Evolutionary conservation across 2,797 vertebrate genomes (phyloP).

Genomic region (Chloroceryle inda): DNA sequence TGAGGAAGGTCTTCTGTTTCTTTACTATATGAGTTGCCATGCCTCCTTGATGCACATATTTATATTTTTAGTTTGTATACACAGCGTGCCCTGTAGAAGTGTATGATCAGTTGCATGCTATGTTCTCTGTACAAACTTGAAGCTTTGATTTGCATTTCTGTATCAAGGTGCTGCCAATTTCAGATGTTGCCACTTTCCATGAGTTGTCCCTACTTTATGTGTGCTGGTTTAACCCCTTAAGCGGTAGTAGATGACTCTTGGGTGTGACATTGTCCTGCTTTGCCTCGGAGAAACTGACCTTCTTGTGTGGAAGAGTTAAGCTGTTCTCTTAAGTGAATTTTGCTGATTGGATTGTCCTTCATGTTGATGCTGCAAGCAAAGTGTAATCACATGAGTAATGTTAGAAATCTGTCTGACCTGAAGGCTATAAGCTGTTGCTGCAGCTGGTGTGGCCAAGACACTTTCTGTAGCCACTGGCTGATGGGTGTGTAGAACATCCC

Average conservation of each 20-base stretch:
- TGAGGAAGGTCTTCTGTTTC: background rate
- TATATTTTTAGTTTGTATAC: no score
- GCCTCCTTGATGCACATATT: background rate
- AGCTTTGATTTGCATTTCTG: background rate
- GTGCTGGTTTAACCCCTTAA: background rate
- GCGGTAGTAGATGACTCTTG: background rate
- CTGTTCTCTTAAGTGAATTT: background rate
- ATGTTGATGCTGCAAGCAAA: background rate
- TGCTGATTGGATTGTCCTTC: conserved; percentile 28
- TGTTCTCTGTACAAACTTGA: background rate
- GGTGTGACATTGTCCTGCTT: fast-evolving
- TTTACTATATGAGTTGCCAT: fast-evolving
- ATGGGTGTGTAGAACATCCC: background rate
- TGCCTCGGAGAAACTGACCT: background rate
- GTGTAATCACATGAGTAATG: background rate
- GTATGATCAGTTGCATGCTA: background rate
- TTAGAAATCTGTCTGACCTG: background rate
- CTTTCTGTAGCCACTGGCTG: background rate
- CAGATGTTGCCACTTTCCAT: background rate
- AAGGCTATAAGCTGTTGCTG: background rate
- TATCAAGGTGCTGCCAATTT: background rate
- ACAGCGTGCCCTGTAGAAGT: background rate
- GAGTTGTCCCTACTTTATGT: background rate
- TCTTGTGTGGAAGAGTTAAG: background rate
- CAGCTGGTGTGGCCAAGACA: background rate